These are phyloP conservation scores for Steinernema hermaphroditum DNA, from an alignment of 2,888 invertebrate genomes.

Conservation along the genomic window DNA sequence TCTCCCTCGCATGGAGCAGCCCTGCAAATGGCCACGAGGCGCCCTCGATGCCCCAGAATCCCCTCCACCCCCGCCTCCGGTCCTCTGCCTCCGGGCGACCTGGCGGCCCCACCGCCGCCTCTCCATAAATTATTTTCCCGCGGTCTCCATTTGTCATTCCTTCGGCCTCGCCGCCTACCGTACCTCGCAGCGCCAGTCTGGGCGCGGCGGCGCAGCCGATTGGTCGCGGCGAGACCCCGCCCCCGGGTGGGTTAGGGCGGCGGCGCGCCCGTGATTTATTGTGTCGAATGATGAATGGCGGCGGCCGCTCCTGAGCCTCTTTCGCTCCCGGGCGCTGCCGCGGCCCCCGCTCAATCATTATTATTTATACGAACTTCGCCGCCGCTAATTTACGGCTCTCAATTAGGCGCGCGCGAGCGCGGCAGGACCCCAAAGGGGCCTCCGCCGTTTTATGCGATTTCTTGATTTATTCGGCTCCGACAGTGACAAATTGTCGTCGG, in stretches of 20 bases:
- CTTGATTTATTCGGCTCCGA: slow-evolving; percentile 4
- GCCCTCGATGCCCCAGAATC: too few species aligned
- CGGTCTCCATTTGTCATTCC: slow-evolving; percentile 4
- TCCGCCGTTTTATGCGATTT: background rate
- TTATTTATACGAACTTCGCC: slow-evolving; percentile 23
- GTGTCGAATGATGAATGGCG: slow-evolving; percentile 27
- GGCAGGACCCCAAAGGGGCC: background rate
- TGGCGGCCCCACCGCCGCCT: slow-evolving; percentile 9
- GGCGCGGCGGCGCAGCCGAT: background rate
- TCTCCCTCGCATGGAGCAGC: too few species aligned
- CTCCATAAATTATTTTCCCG: slow-evolving; percentile 23
- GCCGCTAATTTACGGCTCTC: slow-evolving; percentile 13
- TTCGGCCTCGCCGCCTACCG: background rate
- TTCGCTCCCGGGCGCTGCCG: background rate
- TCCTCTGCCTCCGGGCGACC: background rate
- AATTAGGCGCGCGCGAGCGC: background rate
- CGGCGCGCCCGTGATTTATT: slow-evolving; percentile 24
- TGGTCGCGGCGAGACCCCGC: background rate
- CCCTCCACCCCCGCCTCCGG: background rate
- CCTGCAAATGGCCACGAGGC: too few species aligned
- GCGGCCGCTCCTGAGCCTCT: slow-evolving; percentile 24
- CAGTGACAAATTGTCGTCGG: background rate
- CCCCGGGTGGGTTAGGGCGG: background rate
- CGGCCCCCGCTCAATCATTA: slow-evolving; percentile 1
- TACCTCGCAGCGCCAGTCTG: background rate